These are phyloP conservation scores for Labeo catla DNA, from an alignment of 2,113 vertebrate species.

Conservation along the genomic window DNA sequence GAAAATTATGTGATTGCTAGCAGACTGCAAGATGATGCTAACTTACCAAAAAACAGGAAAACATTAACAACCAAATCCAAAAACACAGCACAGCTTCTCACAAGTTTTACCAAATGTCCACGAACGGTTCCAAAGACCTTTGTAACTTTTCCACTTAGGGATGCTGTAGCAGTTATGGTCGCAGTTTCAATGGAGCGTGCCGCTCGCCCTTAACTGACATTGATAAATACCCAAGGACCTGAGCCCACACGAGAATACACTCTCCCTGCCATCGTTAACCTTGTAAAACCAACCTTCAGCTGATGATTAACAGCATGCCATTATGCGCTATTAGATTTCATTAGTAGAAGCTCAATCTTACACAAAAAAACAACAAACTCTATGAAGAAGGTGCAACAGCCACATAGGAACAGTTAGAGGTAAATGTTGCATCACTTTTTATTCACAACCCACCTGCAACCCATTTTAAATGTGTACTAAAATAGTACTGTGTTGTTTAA, in stretches of 20 bases:
- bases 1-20: too few species aligned
- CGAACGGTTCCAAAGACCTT: background rate
- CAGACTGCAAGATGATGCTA: background rate
- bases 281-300: constrained; percentile 66
- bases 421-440: background rate
- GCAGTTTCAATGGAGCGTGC: background rate
- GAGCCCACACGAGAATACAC: constrained; percentile 61
- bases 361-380: constrained; percentile 50
- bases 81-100: background rate
- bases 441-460: background rate
- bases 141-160: constrained; percentile 23
- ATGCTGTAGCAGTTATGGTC: constrained; percentile 3
- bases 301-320: constrained; percentile 70
- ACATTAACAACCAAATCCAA: background rate
- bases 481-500: background rate
- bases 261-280: constrained; percentile 68
- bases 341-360: constrained; percentile 47
- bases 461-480: background rate
- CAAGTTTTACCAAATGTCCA: background rate
- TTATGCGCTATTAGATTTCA: constrained; percentile 67
- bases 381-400: background rate
- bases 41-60: background rate
- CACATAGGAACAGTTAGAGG: background rate
- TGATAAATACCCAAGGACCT: constrained; percentile 67
- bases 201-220: constrained; percentile 51